Conservation (phyloP, 2,113 vertebrate genomes). For the Pleuronectes platessa region DNA sequence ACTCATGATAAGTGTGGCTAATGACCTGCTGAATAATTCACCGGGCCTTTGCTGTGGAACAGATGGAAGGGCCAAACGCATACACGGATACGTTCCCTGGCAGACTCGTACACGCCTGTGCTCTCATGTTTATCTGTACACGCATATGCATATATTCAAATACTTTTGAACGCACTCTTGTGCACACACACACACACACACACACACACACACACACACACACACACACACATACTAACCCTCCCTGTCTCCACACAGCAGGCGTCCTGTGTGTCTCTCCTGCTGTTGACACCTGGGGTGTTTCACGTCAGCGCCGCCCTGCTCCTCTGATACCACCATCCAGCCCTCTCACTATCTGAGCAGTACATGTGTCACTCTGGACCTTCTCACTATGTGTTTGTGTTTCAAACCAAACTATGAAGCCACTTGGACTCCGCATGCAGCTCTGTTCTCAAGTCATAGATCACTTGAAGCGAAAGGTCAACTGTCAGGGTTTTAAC, state of each 20-base stretch:
- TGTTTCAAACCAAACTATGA: constrained; percentile 37
- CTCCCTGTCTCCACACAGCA: constrained; percentile 14
- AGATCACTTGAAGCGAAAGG: constrained; percentile 47
- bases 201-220: neutral
- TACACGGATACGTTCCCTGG: constrained; percentile 40
- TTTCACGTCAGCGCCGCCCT: constrained; percentile 65
- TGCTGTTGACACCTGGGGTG: constrained; percentile 64
- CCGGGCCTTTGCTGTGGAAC: constrained; percentile 62
- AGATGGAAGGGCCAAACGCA: constrained; percentile 71
- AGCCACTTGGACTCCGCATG: neutral
- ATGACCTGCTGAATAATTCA: constrained; percentile 83
- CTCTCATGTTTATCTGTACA: constrained; percentile 31
- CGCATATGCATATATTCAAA: constrained; percentile 53
- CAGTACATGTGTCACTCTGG: constrained; percentile 21
- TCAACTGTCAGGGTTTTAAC: constrained; percentile 55
- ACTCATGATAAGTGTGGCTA: constrained; percentile 82
- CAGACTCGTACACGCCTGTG: constrained; percentile 37
- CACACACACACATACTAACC: neutral
- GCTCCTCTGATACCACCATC: constrained; percentile 46
- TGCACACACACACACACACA: neutral
- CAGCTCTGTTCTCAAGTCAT: constrained; percentile 32
- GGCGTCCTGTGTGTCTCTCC: constrained; percentile 32
- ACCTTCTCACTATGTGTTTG: constrained; percentile 22
- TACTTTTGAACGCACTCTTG: constrained; percentile 15
- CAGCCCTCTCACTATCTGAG: constrained; percentile 49